A percentile compares a stretch with the other conserved stretches of the same genome.
phyloP scores from a whole-genome alignment of 2,113 vertebrate genomes.

The Steatornis caripensis region DNA sequence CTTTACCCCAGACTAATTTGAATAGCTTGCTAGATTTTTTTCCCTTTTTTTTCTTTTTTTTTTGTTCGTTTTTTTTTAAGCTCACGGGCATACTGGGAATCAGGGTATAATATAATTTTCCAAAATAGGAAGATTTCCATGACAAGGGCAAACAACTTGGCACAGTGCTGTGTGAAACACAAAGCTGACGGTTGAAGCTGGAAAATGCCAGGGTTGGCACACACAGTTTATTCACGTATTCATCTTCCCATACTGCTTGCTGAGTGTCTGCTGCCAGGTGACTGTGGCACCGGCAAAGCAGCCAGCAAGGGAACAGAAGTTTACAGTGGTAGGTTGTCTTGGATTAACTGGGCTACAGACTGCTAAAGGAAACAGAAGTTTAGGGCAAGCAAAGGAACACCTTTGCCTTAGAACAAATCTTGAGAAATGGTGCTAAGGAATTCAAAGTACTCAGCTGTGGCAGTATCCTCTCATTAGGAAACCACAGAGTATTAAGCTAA shows the following conservation, averaged over 20 bases:
- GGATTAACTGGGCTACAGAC: background rate
- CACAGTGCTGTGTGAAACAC: background rate
- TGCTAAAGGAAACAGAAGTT: background rate
- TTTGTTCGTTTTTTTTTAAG: background rate
- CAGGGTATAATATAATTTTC: background rate
- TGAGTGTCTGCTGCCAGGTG: background rate
- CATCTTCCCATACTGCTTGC: fast-evolving
- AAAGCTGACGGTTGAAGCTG: background rate
- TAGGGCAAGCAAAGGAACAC: background rate
- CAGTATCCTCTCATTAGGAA: background rate
- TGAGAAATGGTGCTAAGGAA: background rate
- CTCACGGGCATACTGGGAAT: background rate
- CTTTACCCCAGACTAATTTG: background rate
- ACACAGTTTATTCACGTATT: background rate
- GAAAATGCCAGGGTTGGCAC: background rate
- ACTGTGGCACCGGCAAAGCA: background rate
- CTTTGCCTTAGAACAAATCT: background rate
- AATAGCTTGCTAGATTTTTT: background rate
- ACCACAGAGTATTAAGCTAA: background rate
- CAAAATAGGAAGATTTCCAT: background rate
- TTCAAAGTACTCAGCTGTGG: background rate
- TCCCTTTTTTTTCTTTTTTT: too few species aligned
- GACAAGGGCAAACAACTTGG: background rate
- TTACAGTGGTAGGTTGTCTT: fast-evolving
- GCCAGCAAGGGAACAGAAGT: fast-evolving